Evolutionary conservation across 2,888 invertebrate species (phyloP), one percentile per base, ranked within the genome.

Genomic region (Acronicta alni): DNA sequence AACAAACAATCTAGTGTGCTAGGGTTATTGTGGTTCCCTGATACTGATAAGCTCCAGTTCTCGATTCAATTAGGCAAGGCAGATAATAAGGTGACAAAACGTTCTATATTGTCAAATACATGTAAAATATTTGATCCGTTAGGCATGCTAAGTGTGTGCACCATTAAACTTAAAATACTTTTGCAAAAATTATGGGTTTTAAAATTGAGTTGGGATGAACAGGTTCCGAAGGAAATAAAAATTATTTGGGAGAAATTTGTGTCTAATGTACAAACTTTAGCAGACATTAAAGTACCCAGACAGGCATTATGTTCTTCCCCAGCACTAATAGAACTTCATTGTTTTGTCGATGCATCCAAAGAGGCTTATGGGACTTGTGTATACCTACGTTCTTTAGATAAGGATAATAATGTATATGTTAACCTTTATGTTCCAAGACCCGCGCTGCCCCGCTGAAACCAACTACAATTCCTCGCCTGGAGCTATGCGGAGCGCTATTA

Each of bases 391-490:
- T 45, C 67, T 1, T 52, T 58, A 2, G 20, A 67, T 42, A 41
- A 15, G 4, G 9, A n/a, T 9, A 43, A 35, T 3, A 20, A 57
- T 7, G 45, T 66, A 3, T n/a, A 17, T 2, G 53, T 61, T 1
- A 55, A 47, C 18, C 18, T 77, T 17, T 75, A 8, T 73, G 70
- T 38, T 64, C 70, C 0, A 76, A 78, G 37, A 17, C 72, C 0
- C 45, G 56, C 7, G 75, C 75, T 0, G 64, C 72, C 2, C 78
- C 73, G 7, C 12, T 73, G 4, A 75, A 70, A 20, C 39, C 71
- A 0, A 45, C 48, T 0, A 73, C 78, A 0, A 69, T 74, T 3
- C 77, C 75, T 1, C 45, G 69, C 1, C 44, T 76, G 4, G 74
- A 75, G 9, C 26, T 26, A 26, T 26, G 26, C 26, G 26, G 26